phyloP scores from a whole-genome alignment of 2,113 vertebrate genomes.

The Theristicus caerulescens region DNA sequence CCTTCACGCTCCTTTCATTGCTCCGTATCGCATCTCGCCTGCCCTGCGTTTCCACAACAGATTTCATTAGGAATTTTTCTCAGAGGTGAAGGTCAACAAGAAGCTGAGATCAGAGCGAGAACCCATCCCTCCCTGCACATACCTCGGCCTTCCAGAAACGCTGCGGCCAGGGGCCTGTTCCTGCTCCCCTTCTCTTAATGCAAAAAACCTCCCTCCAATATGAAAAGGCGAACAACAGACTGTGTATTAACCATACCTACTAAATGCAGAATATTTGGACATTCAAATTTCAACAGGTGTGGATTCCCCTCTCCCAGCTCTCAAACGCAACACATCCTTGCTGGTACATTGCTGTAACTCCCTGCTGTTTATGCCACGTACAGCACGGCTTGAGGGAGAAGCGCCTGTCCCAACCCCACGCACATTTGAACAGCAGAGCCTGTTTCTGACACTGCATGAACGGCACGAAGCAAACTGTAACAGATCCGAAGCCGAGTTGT shows the following conservation, averaged over 20 bases:
- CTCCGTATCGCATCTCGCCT: rapidly evolving
- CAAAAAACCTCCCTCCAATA: rapidly evolving
- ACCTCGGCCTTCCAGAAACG: background rate
- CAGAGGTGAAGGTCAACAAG: background rate
- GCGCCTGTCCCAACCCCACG: rapidly evolving
- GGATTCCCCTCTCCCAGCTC: background rate
- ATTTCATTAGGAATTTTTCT: background rate
- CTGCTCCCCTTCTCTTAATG: no score
- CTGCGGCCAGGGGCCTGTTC: background rate
- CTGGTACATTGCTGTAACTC: rapidly evolving
- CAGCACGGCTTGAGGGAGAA: background rate
- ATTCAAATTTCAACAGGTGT: rapidly evolving
- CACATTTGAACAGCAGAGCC: background rate
- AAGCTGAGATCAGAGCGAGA: background rate
- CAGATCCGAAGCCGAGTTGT: background rate
- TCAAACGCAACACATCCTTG: background rate
- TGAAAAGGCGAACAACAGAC: rapidly evolving
- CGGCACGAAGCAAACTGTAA: background rate
- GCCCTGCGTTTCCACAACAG: background rate
- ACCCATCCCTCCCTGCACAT: rapidly evolving
- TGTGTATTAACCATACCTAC: rapidly evolving
- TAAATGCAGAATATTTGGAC: background rate
- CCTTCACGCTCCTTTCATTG: background rate
- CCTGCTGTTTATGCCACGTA: rapidly evolving
- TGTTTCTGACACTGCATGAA: no score